phyloP scores from a whole-genome alignment of 2,113 vertebrate species.

The Connochaetes taurinus region DNA sequence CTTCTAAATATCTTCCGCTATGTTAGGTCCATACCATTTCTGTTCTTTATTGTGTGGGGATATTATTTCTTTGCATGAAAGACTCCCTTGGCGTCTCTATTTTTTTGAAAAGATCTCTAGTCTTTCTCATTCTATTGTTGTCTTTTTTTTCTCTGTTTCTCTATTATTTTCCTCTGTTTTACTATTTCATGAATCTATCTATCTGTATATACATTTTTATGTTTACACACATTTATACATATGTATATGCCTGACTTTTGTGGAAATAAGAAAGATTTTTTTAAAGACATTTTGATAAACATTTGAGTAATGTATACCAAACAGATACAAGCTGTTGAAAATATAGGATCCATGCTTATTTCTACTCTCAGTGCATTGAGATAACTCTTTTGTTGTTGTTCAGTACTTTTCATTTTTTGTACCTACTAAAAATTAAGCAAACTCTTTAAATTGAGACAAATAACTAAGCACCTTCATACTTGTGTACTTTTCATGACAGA shows the following conservation, averaged over 20 bases:
- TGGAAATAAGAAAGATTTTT: neutral
- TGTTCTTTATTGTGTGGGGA: neutral
- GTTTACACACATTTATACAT: neutral
- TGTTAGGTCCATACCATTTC: neutral
- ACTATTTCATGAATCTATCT: neutral
- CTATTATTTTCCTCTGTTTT: neutral
- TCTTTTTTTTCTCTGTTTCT: neutral
- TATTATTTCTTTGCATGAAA: neutral
- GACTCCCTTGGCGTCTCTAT: neutral
- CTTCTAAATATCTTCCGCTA: neutral
- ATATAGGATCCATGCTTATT: neutral
- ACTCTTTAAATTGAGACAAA: neutral
- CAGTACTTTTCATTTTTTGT: neutral
- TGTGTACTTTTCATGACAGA: neutral
- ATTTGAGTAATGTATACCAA: neutral
- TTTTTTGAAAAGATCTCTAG: neutral
- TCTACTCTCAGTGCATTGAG: neutral
- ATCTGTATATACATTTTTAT: neutral
- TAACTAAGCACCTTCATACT: neutral
- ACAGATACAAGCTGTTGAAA: neutral
- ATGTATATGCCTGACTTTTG: neutral
- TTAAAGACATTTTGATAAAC: neutral
- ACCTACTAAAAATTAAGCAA: neutral
- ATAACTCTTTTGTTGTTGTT: neutral
- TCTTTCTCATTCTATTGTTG: neutral